Evolutionary conservation across 1,140 invertebrate species (phyloP).

Genomic region (Scaptomyza graminum): DNA sequence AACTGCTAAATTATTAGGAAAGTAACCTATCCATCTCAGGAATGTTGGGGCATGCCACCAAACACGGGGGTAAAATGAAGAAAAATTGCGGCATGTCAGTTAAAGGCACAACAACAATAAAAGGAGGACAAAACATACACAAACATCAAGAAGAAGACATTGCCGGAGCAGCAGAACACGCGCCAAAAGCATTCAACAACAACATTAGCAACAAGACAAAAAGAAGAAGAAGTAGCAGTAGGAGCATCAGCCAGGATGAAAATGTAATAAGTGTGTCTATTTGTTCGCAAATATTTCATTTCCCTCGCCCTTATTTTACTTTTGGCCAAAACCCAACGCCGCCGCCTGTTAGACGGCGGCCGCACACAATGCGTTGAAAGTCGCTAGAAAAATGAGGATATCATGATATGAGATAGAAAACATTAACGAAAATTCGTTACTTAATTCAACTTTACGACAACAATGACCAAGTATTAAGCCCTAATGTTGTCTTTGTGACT

Average conservation of each 20-base stretch:
- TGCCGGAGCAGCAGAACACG: constrained; percentile 59
- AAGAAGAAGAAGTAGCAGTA: constrained; percentile 8
- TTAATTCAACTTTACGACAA: constrained; percentile 51
- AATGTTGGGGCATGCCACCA: constrained; percentile 31
- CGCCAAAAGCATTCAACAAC: constrained; percentile 74
- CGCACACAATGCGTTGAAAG: constrained; percentile 17
- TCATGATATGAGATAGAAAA: constrained; percentile 17
- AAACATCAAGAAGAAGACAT: constrained; percentile 72
- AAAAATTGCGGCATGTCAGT: constrained; percentile 79
- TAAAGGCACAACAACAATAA: constrained; percentile 70
- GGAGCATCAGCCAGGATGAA: constrained; percentile 52
- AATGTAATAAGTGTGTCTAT: constrained; percentile 82
- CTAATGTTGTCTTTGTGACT: not conserved
- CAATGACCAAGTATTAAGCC: constrained; percentile 32
- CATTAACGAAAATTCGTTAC: constrained; percentile 42
- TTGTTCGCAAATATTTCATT: constrained; percentile 81
- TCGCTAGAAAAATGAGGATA: constrained; percentile 29
- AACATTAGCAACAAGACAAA: constrained; percentile 34
- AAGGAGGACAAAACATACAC: constrained; percentile 68
- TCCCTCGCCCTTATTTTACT: constrained; percentile 64
- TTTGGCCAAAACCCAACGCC: constrained; percentile 25
- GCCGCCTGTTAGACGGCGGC: constrained; percentile 34
- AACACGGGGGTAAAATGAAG: constrained; percentile 64
- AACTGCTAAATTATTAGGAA: constrained; percentile 79
- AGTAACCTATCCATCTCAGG: constrained; percentile 71